Conservation (phyloP, 2,113 vertebrate genomes). For the Chionis minor region DNA sequence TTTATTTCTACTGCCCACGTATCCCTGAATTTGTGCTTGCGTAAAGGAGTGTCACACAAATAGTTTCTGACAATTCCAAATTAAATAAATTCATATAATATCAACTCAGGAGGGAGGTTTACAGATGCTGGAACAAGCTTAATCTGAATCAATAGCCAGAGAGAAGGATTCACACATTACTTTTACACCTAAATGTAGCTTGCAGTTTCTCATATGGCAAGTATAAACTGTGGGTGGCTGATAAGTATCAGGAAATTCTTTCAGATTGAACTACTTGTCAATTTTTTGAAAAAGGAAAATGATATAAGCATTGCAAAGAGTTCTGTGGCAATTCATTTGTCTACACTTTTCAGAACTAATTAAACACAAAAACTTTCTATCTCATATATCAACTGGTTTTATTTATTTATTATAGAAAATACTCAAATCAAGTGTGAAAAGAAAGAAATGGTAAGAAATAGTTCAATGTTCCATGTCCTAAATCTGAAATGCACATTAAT, state of each 20-base stretch:
- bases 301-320: neutral
- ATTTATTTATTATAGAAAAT: slow-evolving; percentile 1
- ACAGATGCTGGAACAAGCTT: neutral
- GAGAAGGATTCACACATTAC: neutral
- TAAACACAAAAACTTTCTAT: neutral
- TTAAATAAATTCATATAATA: neutral
- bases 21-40: neutral
- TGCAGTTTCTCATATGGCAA: neutral
- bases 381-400: neutral
- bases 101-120: neutral
- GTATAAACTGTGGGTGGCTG: neutral
- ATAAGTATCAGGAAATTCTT: neutral
- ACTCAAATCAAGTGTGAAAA: neutral
- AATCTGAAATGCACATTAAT: slow-evolving; percentile 44
- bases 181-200: neutral
- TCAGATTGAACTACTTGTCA: neutral
- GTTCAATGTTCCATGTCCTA: neutral
- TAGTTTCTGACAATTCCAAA: neutral
- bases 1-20: neutral
- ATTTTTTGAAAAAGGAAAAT: neutral
- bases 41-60: neutral
- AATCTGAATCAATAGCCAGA: neutral
- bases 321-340: neutral
- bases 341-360: neutral
- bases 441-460: neutral